phyloP scores from a whole-genome alignment of 2,797 vertebrate genomes.

The Poecilia picta region DNA sequence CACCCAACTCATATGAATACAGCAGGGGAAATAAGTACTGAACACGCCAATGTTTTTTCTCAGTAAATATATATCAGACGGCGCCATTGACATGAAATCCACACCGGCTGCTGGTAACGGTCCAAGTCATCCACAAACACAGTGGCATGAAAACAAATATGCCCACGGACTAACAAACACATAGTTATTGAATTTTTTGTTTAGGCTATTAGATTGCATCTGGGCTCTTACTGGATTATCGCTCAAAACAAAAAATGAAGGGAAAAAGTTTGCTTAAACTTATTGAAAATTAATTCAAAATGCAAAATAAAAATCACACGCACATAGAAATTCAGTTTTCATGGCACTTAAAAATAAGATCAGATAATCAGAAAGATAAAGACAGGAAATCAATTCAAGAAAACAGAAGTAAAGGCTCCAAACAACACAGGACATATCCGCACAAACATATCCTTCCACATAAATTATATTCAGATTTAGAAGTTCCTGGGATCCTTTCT shows the following conservation, averaged over 20 bases:
- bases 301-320: neutral
- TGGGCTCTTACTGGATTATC: neutral
- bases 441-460: neutral
- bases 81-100: neutral
- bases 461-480: neutral
- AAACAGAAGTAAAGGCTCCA: too few relatives aligned
- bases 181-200: neutral
- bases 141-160: neutral
- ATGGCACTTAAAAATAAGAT: neutral
- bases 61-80: slow-evolving; percentile 1
- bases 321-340: neutral
- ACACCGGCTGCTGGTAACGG: neutral
- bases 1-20: slow-evolving; percentile 58
- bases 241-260: neutral
- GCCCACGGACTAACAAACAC: neutral
- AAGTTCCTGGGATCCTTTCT: neutral
- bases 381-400: too few relatives aligned
- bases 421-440: too few relatives aligned
- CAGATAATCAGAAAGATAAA: neutral
- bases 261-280: neutral
- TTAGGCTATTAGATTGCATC: neutral
- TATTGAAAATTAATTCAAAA: neutral
- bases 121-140: neutral
- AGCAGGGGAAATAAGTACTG: slow-evolving; percentile 3
- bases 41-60: neutral